Evolutionary conservation across 2,113 vertebrate genomes (phyloP).

Genomic region (Mus musculus): DNA sequence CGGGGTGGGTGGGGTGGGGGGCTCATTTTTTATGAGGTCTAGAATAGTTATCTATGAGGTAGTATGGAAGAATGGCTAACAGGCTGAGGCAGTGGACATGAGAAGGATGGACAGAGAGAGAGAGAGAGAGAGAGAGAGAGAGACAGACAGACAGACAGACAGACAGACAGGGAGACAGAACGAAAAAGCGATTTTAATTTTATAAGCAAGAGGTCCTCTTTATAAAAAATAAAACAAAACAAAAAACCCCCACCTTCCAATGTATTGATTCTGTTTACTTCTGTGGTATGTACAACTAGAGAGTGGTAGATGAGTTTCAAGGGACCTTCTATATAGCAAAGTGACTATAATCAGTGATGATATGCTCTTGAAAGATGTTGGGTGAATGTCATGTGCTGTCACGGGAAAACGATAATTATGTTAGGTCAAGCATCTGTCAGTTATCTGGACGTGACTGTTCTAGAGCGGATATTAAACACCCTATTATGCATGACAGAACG

Average conservation of each 20-base stretch:
- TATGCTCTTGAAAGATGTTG: neutral
- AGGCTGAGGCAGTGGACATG: no score
- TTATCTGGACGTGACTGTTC: neutral
- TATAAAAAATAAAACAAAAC: no score
- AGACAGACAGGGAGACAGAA: no score
- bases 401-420: neutral
- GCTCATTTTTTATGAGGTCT: neutral
- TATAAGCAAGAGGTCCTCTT: no score
- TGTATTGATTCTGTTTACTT: no score
- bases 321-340: neutral
- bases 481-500: neutral
- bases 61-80: neutral
- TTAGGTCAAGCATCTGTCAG: neutral
- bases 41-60: neutral
- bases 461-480: neutral
- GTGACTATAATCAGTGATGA: neutral
- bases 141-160: no score
- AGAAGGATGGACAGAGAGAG: no score
- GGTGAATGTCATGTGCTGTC: neutral
- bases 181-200: no score
- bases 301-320: neutral
- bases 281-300: no score
- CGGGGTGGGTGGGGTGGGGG: neutral
- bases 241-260: no score
- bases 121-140: no score